These are phyloP conservation scores for Sarcophaga peregrina DNA, from an alignment of 1,140 invertebrate species.

Conservation along the genomic window DNA sequence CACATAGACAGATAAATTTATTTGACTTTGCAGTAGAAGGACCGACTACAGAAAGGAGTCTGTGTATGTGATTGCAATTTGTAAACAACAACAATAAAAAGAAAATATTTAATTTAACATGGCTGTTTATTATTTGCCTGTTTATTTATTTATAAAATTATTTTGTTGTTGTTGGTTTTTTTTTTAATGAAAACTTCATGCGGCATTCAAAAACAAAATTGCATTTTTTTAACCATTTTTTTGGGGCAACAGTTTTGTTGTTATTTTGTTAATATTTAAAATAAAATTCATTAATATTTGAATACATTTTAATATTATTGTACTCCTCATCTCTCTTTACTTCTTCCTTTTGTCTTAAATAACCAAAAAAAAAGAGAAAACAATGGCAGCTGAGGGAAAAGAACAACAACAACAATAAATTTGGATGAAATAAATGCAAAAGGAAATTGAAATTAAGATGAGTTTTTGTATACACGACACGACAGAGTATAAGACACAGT, in stretches of 20 bases:
- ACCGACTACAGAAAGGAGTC: neutral
- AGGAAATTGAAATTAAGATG: conserved; percentile 8
- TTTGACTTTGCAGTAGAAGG: too few relatives aligned
- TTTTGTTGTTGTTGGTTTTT: neutral
- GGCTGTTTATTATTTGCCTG: neutral
- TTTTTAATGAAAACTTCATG: neutral
- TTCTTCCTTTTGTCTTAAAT: neutral
- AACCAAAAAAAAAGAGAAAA: too few relatives aligned
- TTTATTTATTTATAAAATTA: neutral
- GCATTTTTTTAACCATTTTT: neutral
- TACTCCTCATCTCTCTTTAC: neutral
- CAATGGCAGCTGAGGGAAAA: too few relatives aligned
- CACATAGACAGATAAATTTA: too few relatives aligned
- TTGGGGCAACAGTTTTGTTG: too few relatives aligned
- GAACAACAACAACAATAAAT: neutral
- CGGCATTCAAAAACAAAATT: neutral
- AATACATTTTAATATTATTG: conserved; percentile 18
- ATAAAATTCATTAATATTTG: conserved; percentile 14
- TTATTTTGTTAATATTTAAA: neutral
- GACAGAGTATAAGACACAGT: neutral
- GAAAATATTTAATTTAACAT: neutral
- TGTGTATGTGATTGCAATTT: neutral
- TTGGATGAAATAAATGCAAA: neutral
- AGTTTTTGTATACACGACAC: neutral
- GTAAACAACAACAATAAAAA: neutral